These are phyloP conservation scores for Ichneumoninae sp. DNA, from an alignment of 2,888 invertebrate genomes.

Conservation along the genomic window DNA sequence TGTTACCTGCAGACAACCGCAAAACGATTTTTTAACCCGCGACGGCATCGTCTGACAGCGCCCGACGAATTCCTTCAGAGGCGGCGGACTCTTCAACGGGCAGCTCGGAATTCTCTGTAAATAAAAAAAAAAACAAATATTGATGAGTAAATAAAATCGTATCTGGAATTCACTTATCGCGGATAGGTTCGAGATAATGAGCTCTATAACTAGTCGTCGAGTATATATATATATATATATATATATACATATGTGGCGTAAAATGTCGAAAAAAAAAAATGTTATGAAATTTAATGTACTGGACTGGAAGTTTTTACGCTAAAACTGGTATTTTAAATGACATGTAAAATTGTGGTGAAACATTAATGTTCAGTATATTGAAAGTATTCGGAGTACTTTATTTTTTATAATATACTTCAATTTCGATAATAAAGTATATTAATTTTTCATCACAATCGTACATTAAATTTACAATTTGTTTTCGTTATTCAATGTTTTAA, in stretches of 20 bases:
- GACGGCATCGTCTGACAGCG: slow-evolving; percentile 84
- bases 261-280: no score
- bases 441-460: no score
- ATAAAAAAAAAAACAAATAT: slow-evolving; percentile 42
- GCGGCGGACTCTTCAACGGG: slow-evolving; percentile 82
- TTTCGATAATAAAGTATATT: no score
- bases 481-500: no score
- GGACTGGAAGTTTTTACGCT: no score
- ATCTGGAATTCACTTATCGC: neutral
- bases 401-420: no score
- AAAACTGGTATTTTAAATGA: no score
- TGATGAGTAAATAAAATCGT: neutral
- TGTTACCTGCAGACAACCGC: slow-evolving; percentile 93
- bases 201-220: neutral
- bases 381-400: no score
- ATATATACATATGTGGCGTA: neutral
- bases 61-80: slow-evolving; percentile 83
- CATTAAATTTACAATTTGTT: no score
- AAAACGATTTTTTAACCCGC: slow-evolving; percentile 85
- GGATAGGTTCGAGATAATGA: neutral
- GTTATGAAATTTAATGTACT: no score
- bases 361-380: no score
- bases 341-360: no score
- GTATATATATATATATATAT: neutral
- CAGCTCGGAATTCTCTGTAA: slow-evolving; percentile 83